These are phyloP conservation scores for Paradoxurus hermaphroditus DNA, from an alignment of 2,113 vertebrate genomes.

Conservation along the genomic window DNA sequence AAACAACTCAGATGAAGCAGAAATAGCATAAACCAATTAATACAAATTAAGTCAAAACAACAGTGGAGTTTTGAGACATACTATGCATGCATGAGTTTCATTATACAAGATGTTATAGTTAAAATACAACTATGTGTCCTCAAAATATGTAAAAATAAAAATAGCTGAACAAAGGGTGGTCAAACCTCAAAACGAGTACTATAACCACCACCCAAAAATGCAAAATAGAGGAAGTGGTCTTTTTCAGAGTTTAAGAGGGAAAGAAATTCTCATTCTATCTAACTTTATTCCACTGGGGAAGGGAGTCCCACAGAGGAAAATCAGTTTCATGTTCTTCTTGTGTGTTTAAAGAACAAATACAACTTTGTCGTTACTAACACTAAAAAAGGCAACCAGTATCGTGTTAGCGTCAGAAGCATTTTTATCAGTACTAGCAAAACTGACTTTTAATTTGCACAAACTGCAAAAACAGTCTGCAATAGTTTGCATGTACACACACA, in stretches of 20 bases:
- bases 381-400: background rate
- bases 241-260: background rate
- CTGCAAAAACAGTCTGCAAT: background rate
- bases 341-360: background rate
- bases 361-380: background rate
- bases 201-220: conserved; percentile 68
- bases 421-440: background rate
- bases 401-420: background rate
- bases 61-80: conserved; percentile 24
- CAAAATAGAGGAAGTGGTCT: conserved; percentile 70
- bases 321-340: background rate
- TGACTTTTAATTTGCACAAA: conserved; percentile 34
- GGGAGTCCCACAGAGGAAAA: background rate
- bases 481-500: background rate
- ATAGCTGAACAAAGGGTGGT: conserved; percentile 43
- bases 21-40: conserved; percentile 42
- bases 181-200: conserved; percentile 68
- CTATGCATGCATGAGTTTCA: background rate
- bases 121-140: conserved; percentile 3
- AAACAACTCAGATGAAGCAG: conserved; percentile 20
- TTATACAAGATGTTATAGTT: conserved; percentile 8
- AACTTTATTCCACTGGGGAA: background rate
- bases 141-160: conserved; percentile 57
- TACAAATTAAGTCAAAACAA: conserved; percentile 43
- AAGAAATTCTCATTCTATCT: background rate